These are phyloP conservation scores for Aegithalos caudatus DNA, from an alignment of 2,113 vertebrate species.

Conservation along the genomic window DNA sequence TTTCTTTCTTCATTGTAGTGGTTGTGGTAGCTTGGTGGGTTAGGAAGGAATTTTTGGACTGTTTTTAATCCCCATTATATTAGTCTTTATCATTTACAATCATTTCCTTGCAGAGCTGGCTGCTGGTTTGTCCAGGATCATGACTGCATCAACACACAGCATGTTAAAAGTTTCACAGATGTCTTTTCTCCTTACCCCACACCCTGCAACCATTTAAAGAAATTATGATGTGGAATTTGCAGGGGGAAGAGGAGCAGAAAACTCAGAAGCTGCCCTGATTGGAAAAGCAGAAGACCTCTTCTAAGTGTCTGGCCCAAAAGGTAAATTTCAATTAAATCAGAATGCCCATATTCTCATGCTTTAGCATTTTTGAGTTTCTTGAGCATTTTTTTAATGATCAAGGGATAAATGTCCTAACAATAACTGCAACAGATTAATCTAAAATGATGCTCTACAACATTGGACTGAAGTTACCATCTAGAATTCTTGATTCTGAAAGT, in stretches of 20 bases:
- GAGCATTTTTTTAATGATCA: not conserved
- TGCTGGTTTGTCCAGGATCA: not conserved
- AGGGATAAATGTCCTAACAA: not conserved
- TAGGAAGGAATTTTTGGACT: not conserved
- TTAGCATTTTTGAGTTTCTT: not conserved
- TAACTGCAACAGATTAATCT: not conserved
- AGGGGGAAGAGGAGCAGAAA: not conserved
- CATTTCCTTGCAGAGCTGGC: not conserved
- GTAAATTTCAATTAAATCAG: not conserved
- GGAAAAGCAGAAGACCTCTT: not conserved
- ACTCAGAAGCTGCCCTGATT: not conserved
- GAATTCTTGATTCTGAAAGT: not conserved
- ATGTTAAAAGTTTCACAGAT: not conserved
- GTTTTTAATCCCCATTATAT: not conserved
- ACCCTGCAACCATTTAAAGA: not conserved
- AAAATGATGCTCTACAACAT: not conserved
- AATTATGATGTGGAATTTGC: not conserved
- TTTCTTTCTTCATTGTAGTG: not conserved
- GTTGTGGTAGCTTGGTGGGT: not conserved
- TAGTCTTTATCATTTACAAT: not conserved
- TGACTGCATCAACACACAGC: not conserved
- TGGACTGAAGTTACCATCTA: not conserved
- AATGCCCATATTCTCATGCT: not conserved
- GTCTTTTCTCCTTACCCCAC: not conserved
- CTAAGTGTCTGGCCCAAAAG: not conserved